phyloP scores from a whole-genome alignment of 92 coral and sea anemone species.

The Palythoa grandis region DNA sequence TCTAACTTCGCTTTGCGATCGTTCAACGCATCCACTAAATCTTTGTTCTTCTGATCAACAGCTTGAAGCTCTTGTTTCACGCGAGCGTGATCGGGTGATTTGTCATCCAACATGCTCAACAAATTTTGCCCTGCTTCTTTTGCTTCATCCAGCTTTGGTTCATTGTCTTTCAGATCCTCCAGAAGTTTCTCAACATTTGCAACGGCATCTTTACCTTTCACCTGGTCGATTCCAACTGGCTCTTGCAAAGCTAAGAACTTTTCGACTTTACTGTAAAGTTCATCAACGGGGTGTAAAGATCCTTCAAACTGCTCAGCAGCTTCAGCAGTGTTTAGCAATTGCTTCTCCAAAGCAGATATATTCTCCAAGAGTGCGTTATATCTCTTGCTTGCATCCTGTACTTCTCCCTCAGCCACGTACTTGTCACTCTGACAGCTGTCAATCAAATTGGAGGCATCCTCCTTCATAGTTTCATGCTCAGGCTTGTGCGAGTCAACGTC shows the following conservation, averaged over 20 bases:
- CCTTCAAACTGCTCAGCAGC: constrained; percentile 76
- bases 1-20: constrained; percentile 69
- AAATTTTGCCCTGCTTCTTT: constrained; percentile 73
- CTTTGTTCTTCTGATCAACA: constrained; percentile 70
- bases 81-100: constrained; percentile 76
- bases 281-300: constrained; percentile 75
- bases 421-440: constrained; percentile 90
- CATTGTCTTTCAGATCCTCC: constrained; percentile 62
- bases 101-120: constrained; percentile 70
- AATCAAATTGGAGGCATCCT: constrained; percentile 74
- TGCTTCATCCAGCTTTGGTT: constrained; percentile 68
- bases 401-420: constrained; percentile 91
- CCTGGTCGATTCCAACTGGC: constrained; percentile 81
- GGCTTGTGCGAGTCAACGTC: constrained; percentile 86
- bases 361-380: constrained; percentile 69
- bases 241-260: constrained; percentile 72
- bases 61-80: constrained; percentile 74
- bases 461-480: constrained; percentile 66
- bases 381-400: constrained; percentile 83
- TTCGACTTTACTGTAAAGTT: constrained; percentile 72
- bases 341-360: constrained; percentile 61
- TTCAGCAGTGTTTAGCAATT: constrained; percentile 64
- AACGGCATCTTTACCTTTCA: constrained; percentile 71
- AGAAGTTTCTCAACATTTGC: constrained; percentile 71
- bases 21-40: constrained; percentile 63